Evolutionary conservation across 2,888 invertebrate genomes (phyloP).

Genomic region (Pocota personata): DNA sequence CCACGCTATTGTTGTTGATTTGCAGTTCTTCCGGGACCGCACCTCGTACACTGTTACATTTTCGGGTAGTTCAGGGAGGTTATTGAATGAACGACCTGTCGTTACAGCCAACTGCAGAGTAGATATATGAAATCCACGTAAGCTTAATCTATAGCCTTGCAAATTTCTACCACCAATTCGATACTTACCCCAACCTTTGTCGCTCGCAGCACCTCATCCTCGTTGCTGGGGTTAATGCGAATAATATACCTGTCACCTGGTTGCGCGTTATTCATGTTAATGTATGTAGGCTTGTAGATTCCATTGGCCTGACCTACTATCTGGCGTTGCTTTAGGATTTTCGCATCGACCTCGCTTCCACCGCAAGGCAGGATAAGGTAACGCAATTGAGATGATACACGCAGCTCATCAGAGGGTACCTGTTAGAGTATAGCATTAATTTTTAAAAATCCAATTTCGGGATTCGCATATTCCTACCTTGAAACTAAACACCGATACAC

Average conservation of each 20-base stretch:
- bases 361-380: slow-evolving; percentile 85
- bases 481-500: slow-evolving; percentile 84
- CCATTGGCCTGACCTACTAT: slow-evolving; percentile 80
- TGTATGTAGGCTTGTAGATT: slow-evolving; percentile 83
- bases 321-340: slow-evolving; percentile 82
- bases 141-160: slow-evolving; percentile 2
- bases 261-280: slow-evolving; percentile 80
- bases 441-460: no score
- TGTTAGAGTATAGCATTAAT: slow-evolving; percentile 13
- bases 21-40: slow-evolving; percentile 83
- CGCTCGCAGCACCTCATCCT: slow-evolving; percentile 83
- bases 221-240: slow-evolving; percentile 83
- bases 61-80: slow-evolving; percentile 84
- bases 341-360: slow-evolving; percentile 83
- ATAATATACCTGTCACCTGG: slow-evolving; percentile 83
- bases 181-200: slow-evolving; percentile 84
- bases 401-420: slow-evolving; percentile 27
- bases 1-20: slow-evolving; percentile 85
- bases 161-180: no score
- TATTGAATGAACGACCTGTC: slow-evolving; percentile 82
- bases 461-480: slow-evolving; percentile 82
- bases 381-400: slow-evolving; percentile 74
- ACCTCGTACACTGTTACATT: slow-evolving; percentile 84
- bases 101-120: slow-evolving; percentile 83
- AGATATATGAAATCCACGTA: slow-evolving; percentile 34